Conservation (phyloP, 2,113 vertebrate genomes). For the Antennarius striatus region DNA sequence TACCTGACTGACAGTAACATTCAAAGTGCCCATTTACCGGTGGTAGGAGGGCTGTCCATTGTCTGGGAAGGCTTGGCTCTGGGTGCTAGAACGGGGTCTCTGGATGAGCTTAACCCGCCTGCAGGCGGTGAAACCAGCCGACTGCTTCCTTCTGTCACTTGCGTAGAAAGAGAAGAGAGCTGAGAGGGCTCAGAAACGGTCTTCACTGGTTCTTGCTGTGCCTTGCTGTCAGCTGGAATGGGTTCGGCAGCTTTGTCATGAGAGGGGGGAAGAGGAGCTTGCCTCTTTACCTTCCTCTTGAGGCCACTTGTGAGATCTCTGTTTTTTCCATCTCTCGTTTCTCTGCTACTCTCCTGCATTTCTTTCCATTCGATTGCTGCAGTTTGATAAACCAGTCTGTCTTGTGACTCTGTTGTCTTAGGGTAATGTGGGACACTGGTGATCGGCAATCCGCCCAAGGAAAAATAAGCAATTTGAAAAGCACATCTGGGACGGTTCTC, state of each 20-base stretch:
- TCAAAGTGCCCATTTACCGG: constrained; percentile 41
- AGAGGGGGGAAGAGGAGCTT: background rate
- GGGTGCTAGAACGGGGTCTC: constrained; percentile 32
- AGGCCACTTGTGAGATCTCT: background rate
- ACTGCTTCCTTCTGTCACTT: constrained; percentile 17
- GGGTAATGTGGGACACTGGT: constrained; percentile 45
- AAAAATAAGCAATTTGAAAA: constrained; percentile 20
- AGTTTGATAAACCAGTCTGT: constrained; percentile 25
- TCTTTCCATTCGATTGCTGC: background rate
- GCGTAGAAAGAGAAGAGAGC: background rate
- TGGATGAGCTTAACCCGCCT: constrained; percentile 2
- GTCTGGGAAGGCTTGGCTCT: constrained; percentile 16
- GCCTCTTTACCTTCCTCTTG: background rate
- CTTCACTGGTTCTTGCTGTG: background rate
- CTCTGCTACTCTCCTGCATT: constrained; percentile 3
- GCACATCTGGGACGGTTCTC: background rate
- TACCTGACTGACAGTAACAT: background rate
- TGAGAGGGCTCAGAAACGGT: background rate
- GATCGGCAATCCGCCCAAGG: constrained; percentile 40
- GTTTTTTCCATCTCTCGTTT: constrained; percentile 2
- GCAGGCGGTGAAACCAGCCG: constrained; percentile 36
- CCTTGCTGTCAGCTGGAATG: background rate
- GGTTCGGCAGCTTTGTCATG: background rate
- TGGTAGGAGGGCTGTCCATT: constrained; percentile 7
- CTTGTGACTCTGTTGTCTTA: constrained; percentile 32